Conservation (phyloP, 2,888 invertebrate species). For the Callyntrura sp. region DNA sequence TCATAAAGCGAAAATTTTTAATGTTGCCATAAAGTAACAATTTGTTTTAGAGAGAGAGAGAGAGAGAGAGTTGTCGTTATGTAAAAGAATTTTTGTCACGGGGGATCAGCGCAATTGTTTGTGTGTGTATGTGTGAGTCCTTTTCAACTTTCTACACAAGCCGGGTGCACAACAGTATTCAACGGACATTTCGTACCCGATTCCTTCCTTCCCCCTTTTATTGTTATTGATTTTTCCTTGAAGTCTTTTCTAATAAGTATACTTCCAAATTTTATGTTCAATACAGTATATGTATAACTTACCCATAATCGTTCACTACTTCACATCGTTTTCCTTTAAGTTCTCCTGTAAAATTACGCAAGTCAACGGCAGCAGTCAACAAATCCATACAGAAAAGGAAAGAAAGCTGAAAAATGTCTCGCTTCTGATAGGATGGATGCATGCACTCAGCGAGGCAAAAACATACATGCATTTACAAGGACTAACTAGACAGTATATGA, state of each 20-base stretch:
- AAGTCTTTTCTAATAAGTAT: slow-evolving; percentile 29
- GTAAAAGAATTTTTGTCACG: no score
- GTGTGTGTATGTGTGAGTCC: no score
- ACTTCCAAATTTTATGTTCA: slow-evolving; percentile 11
- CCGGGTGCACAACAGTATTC: no score
- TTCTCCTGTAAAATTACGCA: slow-evolving; percentile 49
- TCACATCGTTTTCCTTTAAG: slow-evolving; percentile 36
- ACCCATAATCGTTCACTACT: slow-evolving; percentile 45
- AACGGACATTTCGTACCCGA: slow-evolving; percentile 40
- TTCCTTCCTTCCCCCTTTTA: slow-evolving; percentile 34
- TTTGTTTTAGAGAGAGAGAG: no score
- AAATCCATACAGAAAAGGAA: slow-evolving; percentile 12
- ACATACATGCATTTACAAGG: no score
- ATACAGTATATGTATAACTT: slow-evolving; percentile 1
- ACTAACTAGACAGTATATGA: neutral
- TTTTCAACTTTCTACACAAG: no score
- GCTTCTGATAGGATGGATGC: neutral
- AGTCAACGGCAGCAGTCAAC: slow-evolving; percentile 51
- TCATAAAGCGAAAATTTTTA: no score
- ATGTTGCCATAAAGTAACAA: no score
- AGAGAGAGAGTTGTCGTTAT: no score
- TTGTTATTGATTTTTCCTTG: slow-evolving; percentile 60
- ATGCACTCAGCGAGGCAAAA: neutral
- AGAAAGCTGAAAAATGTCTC: neutral
- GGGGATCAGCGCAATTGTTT: no score